Evolutionary conservation across 2,888 invertebrate genomes (phyloP).

Genomic region (Agriotes lineatus): DNA sequence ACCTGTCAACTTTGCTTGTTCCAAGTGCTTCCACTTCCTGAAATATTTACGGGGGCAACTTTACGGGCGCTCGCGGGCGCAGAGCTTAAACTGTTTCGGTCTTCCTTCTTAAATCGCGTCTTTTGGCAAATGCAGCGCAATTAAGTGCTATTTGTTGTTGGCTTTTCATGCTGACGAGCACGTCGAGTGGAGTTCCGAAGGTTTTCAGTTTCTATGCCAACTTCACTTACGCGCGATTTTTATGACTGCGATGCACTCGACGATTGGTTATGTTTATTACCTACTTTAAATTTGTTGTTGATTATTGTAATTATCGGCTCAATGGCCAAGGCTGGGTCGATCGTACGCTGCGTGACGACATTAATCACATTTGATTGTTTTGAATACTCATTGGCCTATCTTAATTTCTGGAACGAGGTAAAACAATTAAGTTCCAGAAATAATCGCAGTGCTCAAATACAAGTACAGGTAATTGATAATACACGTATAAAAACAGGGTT

Average conservation of each 20-base stretch:
- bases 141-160: conserved; percentile 22
- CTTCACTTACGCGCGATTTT: too few relatives aligned
- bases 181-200: background rate
- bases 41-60: conserved; percentile 29
- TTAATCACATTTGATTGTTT: too few relatives aligned
- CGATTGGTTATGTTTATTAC: background rate
- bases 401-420: too few relatives aligned
- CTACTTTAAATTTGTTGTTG: background rate
- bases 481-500: too few relatives aligned
- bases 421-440: too few relatives aligned
- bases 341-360: too few relatives aligned
- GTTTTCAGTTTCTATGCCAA: conserved; percentile 3
- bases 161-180: conserved; percentile 21
- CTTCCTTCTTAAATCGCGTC: background rate
- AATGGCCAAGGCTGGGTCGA: conserved; percentile 13
- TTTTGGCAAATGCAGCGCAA: conserved; percentile 13
- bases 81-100: conserved; percentile 21
- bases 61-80: background rate
- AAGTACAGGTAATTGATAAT: too few relatives aligned
- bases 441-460: too few relatives aligned
- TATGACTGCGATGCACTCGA: too few relatives aligned
- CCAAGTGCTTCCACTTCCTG: conserved; percentile 26
- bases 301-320: conserved; percentile 4
- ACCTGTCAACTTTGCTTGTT: conserved; percentile 20
- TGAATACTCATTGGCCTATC: too few relatives aligned